phyloP scores from a whole-genome alignment of 2,888 invertebrate species.

The Rapana venosa region DNA sequence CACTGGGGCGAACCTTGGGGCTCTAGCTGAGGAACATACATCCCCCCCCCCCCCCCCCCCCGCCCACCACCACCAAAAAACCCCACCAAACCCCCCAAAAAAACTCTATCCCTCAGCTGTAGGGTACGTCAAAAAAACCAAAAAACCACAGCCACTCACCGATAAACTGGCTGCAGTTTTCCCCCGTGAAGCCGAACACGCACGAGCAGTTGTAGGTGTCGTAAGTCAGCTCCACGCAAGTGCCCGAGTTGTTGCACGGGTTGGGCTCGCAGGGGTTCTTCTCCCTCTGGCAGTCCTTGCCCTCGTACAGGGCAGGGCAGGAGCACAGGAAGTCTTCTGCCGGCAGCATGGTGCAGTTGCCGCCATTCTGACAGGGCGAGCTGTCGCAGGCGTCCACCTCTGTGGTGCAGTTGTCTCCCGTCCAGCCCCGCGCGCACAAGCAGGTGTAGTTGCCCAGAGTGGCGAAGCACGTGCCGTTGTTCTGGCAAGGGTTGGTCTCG shows the following conservation, averaged over 20 bases:
- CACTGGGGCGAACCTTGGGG: too few relatives aligned
- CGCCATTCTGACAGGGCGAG: slow-evolving; percentile 47
- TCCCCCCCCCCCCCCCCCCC: too few relatives aligned
- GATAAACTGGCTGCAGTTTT: neutral
- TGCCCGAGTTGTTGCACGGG: slow-evolving; percentile 45
- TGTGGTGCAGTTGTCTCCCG: slow-evolving; percentile 31
- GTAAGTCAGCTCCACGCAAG: neutral
- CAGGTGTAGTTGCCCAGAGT: slow-evolving; percentile 33
- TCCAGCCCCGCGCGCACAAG: slow-evolving; percentile 34
- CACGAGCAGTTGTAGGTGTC: slow-evolving; percentile 25
- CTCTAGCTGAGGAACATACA: too few relatives aligned
- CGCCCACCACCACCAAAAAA: neutral
- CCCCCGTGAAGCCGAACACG: neutral
- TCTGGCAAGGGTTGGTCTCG: slow-evolving; percentile 27
- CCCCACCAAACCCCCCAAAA: neutral
- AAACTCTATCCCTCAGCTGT: neutral
- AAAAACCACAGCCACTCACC: neutral
- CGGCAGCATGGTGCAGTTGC: slow-evolving; percentile 29
- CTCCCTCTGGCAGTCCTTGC: slow-evolving; percentile 30
- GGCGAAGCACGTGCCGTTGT: slow-evolving; percentile 15
- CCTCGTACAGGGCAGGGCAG: slow-evolving; percentile 38
- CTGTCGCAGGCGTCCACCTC: slow-evolving; percentile 41
- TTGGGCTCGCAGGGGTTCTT: slow-evolving; percentile 34
- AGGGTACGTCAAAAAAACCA: too few relatives aligned
- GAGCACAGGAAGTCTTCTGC: slow-evolving; percentile 20